Percentiles rank a stretch among this genome's conserved stretches.
These are phyloP conservation scores for Dromius quadrimaculatus DNA, from an alignment of 2,888 invertebrate genomes.

Conservation along the genomic window DNA sequence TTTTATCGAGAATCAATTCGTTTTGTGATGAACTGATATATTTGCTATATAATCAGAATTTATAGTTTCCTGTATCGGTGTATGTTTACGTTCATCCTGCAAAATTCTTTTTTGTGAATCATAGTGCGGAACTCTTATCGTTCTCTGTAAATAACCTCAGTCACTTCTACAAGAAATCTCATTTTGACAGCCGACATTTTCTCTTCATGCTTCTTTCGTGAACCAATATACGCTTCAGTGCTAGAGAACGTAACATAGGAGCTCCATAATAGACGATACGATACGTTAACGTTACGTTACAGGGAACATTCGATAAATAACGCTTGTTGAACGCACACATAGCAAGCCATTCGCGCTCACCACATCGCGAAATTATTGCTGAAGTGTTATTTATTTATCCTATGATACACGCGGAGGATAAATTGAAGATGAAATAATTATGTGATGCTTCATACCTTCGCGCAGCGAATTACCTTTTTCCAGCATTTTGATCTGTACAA, in stretches of 20 bases:
- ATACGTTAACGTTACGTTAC: constrained; percentile 30
- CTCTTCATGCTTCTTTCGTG: constrained; percentile 25
- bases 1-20: no score
- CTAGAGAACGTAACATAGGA: constrained; percentile 1
- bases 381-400: constrained; percentile 37
- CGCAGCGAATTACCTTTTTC: constrained; percentile 15
- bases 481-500: constrained; percentile 18
- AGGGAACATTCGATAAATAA: constrained; percentile 18
- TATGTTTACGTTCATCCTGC: no score
- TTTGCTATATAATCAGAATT: no score
- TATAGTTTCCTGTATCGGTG: no score
- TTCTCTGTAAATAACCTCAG: constrained; percentile 29
- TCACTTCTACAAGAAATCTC: constrained; percentile 29
- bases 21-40: no score
- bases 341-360: background rate
- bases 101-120: constrained; percentile 6
- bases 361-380: constrained; percentile 12
- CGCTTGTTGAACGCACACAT: constrained; percentile 14
- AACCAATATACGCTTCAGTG: constrained; percentile 7
- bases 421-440: constrained; percentile 37
- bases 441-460: constrained; percentile 28
- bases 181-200: constrained; percentile 38
- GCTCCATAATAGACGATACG: constrained; percentile 17
- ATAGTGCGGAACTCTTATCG: constrained; percentile 3
- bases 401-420: constrained; percentile 26